phyloP scores from a whole-genome alignment of 2,888 invertebrate genomes.

The Tipula unca region DNA sequence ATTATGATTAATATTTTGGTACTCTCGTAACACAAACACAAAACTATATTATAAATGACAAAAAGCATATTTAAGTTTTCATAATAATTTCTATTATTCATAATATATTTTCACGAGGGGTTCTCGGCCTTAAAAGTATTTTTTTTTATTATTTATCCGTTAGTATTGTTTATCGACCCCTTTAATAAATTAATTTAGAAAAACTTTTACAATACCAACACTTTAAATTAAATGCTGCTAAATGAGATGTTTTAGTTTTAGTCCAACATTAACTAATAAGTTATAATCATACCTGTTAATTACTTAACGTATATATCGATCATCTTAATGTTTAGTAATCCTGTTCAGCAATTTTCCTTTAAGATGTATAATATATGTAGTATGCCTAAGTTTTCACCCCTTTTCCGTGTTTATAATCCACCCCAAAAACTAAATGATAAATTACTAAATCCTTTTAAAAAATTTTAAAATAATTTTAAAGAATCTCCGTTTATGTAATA shows the following conservation, averaged over 20 bases:
- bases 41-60: neutral
- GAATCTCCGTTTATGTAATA: neutral
- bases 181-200: neutral
- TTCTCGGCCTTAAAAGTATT: neutral
- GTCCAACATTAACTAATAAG: neutral
- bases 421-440: neutral
- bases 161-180: neutral
- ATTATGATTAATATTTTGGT: slow-evolving; percentile 14
- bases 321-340: neutral
- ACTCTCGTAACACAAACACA: neutral
- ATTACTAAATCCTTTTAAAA: neutral
- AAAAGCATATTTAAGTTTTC: neutral
- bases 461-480: neutral
- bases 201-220: neutral
- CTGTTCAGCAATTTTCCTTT: neutral
- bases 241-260: neutral
- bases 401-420: neutral
- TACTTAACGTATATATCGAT: neutral
- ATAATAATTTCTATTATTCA: neutral
- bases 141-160: neutral
- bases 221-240: neutral
- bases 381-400: neutral
- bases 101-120: neutral
- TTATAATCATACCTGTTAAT: neutral
- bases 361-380: neutral